Base-by-base conservation (phyloP, 2,888 invertebrate species). In the Cataglyphis cursor region DNA sequence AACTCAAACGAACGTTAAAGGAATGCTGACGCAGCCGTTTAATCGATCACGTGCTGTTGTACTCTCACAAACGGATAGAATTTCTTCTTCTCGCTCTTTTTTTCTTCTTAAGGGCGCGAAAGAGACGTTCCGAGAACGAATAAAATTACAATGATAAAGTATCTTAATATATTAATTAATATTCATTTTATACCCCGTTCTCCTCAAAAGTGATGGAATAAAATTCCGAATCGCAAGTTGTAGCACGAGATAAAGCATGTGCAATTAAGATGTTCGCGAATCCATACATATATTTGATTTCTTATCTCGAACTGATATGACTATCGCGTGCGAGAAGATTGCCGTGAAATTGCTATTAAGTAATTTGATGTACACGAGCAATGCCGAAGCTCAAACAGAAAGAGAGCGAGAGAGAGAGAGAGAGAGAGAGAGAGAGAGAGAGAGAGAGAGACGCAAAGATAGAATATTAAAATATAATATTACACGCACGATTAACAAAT, bases 1-100 rank as follows among this genome's bases (percentile, higher is more conserved):
- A 88, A 89, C 82, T 83, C 83, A 75, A 84, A 88, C 62, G 88
- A 88, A 84, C 73, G 81, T 70, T 78, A 38, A 83, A 83, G 74
- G 70, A 86, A 86, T 85, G 57, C 62, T 61, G 66, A 48, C 28
- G 48, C 48, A 31, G 10, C 21, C 64, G 18, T 59, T 31, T 59
- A 62, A 65, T 51, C 66, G 66, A 66, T 62, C 64, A 74, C 51
- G 38, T n/a, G 15, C 51, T 18, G 31, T 44, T 28, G 35, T 12
- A 24, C 35, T 18, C 51, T n/a, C 59, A 1, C 24, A 51, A 65
- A 5, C 35, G 48, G 10, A n/a, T 31, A 28, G 28, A 64, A 51
- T 51, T 15, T 62, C 74, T 21, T 9, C 5, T 62, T 62, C 21
- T 0, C n/a, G 3, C 18, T 9, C 28, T 54, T 15, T 15, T 10